Base-by-base conservation (phyloP, 2,888 invertebrate species). In the Idaea biselata region DNA sequence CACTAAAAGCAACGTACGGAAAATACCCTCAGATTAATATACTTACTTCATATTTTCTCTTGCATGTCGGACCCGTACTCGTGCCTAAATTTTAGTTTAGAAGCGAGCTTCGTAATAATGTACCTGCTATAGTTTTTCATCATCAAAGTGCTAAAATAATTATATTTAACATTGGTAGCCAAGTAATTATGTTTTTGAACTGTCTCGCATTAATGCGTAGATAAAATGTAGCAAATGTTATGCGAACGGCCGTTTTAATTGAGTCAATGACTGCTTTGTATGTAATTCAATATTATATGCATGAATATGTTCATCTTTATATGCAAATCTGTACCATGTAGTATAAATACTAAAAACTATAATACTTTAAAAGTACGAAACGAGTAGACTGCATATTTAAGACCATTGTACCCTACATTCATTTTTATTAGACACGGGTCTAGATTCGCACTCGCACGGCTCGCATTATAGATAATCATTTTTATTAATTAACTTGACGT, bases 1-100 rank as follows among this genome's bases (percentile, higher is more conserved):
- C 82, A 89, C 89, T 90, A 89, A 90, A 91, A 91, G 89, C 90
- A 84, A 81, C 86, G 84, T 87, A 88, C 86, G 82, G 86, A 84
- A 88, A 87, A 89, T 87, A 80, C 85, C 87, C 82, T 81, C 83
- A 86, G 86, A 90, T 88, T 91, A 90, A 88, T 90, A 89, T 83
- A 87, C 80, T 86, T 82, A 86, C 80, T 86, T 84, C 83, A 85
- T 87, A 87, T 84, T 84, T 82, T 80, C 82, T 81, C 79, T 73
- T 77, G 69, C 74, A 74, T 72, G 77, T 73, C 59, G 60, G 58
- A 60, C 68, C 65, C 68, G 68, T 60, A 68, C 66, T 63, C 62
- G 58, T 64, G 44, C 44, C 44, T 11, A 44, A 5, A 44, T 44
- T 44, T 44, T 44, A 44, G 44, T 44, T 44, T 14, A 44, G 44